Conservation (phyloP, 2,888 invertebrate genomes). For the Drosophila histrio region DNA sequence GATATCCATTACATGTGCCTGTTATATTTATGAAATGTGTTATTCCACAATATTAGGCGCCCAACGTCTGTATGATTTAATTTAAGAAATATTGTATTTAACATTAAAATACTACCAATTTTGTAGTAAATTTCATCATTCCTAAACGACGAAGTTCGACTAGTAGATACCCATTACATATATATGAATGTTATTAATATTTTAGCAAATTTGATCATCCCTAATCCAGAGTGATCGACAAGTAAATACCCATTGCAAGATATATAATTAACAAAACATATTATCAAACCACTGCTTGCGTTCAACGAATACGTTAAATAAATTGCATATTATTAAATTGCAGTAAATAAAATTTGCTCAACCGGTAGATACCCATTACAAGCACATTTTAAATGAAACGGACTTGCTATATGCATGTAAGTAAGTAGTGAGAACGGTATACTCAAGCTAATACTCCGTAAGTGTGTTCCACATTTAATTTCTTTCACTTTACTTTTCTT, state of each 20-base stretch:
- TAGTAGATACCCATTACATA: neutral
- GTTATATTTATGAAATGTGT: no score
- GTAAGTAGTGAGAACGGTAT: neutral
- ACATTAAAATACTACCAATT: neutral
- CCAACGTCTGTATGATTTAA: neutral
- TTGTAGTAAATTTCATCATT: neutral
- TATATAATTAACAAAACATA: neutral
- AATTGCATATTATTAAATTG: neutral
- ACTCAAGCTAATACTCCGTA: neutral
- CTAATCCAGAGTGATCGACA: neutral
- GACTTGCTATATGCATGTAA: neutral
- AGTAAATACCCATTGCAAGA: neutral
- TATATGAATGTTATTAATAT: neutral
- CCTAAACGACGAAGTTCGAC: neutral
- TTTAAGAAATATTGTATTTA: no score
- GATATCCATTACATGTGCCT: neutral
- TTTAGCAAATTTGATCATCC: neutral
- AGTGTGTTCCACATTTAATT: slow-evolving; percentile 25
- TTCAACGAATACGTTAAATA: no score
- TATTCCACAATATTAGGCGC: neutral
- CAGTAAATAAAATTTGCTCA: neutral
- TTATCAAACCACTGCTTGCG: no score
- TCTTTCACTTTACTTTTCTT: slow-evolving; percentile 27
- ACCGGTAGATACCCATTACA: neutral
- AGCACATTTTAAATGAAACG: neutral